Conservation (phyloP, 2,888 invertebrate species). For the Dugesia japonica region DNA sequence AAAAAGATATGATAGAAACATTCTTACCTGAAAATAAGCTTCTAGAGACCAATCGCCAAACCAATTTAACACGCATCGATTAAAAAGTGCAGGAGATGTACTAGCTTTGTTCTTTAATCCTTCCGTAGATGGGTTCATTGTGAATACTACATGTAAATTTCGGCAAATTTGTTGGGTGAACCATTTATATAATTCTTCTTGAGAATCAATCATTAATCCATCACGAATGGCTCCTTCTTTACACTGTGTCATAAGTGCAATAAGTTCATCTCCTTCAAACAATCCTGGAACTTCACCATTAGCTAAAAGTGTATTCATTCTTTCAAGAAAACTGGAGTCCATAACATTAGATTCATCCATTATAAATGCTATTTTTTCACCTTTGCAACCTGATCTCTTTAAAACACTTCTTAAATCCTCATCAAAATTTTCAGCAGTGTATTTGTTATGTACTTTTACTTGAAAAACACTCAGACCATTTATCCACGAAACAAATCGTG, state of each 20-base stretch:
- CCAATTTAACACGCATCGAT: constrained; percentile 96
- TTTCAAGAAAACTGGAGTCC: constrained; percentile 90
- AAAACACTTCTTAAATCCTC: constrained; percentile 68
- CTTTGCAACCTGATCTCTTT: constrained; percentile 51
- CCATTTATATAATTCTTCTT: constrained; percentile 97
- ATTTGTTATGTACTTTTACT: constrained; percentile 96
- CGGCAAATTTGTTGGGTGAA: constrained; percentile 62
- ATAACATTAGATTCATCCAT: constrained; percentile 95
- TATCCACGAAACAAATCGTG: constrained; percentile 98
- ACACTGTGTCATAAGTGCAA: constrained; percentile 96
- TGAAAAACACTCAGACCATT: constrained; percentile 87
- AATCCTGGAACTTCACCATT: constrained; percentile 71
- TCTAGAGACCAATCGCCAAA: constrained; percentile 98
- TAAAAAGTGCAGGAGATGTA: constrained; percentile 94
- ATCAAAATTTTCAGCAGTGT: constrained; percentile 93
- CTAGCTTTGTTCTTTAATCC: constrained; percentile 93
- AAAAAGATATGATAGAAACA: not conserved
- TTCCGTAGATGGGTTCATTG: constrained; percentile 97
- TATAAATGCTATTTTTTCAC: constrained; percentile 93
- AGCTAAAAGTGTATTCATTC: constrained; percentile 94
- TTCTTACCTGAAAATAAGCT: constrained; percentile 51
- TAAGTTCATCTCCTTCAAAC: constrained; percentile 73
- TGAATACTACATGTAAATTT: constrained; percentile 96
- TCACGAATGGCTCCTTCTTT: constrained; percentile 95
- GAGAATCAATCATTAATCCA: constrained; percentile 90